Base-by-base conservation (phyloP, 2,888 invertebrate species). In the Labia minor region DNA sequence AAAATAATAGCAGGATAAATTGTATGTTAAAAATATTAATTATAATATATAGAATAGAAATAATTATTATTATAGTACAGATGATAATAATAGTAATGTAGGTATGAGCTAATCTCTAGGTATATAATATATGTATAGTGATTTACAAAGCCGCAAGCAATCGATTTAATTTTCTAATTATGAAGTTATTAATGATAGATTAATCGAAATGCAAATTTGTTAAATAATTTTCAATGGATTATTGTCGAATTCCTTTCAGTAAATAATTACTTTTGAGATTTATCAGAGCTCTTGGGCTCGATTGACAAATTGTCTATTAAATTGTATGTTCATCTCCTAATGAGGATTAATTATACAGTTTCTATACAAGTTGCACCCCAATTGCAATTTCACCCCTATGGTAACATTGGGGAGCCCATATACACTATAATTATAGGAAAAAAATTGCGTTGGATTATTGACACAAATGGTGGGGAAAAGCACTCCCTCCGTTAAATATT, bases 241-340 rank as follows among this genome's bases (percentile, higher is more conserved):
- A 49, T 14, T 49, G 16, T 49, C 49, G n/a, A 49, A 49, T 49
- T 49, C 49, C 49, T 49, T 49, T 49, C n/a, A 4, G n/a, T 16
- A 49, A 49, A 49, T 49, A 49, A 49, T 49, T 49, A 49, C 49
- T 49, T 49, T 49, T 16, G 49, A 49, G 49, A 49, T 14, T 49
- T 49, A 49, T 49, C 49, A 14, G 11, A 14, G 49, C 49, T 8
- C 49, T 8, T 49, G n/a, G 49, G 49, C 16, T 14, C 49, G 2
- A 49, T 49, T 49, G 49, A 49, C 49, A 49, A 49, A 49, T 49
- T 49, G 49, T 49, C 16, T 14, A 49, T 11, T 49, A 49, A 49
- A 49, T n/a, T 49, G 49, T 49, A 49, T 49, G 49, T 49, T 49
- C 49, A 49, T 49, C 49, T 49, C n/a, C 49, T 49, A 49, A 49